phyloP scores from a whole-genome alignment of 2,113 vertebrate species.

The Perognathus longimembris region DNA sequence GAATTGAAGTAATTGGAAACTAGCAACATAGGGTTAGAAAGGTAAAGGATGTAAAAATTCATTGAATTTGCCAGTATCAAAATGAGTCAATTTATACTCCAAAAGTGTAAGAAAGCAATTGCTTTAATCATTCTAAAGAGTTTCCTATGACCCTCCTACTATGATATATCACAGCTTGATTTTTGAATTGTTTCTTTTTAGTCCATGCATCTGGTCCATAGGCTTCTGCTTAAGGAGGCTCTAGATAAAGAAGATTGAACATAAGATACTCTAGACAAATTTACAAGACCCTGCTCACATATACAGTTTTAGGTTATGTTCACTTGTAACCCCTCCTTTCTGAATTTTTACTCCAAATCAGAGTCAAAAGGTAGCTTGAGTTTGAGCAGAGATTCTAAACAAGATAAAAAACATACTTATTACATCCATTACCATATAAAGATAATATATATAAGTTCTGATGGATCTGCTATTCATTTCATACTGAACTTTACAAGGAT shows the following conservation, averaged over 20 bases:
- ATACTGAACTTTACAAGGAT: not conserved
- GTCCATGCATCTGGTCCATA: not conserved
- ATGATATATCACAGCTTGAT: not conserved
- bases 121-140: not conserved
- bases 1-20: not conserved
- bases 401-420: not conserved
- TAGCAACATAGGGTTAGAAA: not conserved
- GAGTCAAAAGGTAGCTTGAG: not conserved
- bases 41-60: not conserved
- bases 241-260: not conserved
- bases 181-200: not conserved
- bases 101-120: not conserved
- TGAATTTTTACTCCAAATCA: not conserved
- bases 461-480: not conserved
- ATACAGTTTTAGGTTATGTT: not conserved
- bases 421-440: not conserved
- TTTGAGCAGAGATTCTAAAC: not conserved
- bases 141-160: not conserved
- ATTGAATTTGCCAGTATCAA: not conserved
- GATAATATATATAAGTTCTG: not conserved
- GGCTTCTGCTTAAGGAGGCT: not conserved
- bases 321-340: not conserved
- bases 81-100: not conserved
- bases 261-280: not conserved
- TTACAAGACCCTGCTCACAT: too few relatives aligned